Evolutionary conservation across 2,113 vertebrate species (phyloP).

Genomic region (Heloderma charlesbogerti): DNA sequence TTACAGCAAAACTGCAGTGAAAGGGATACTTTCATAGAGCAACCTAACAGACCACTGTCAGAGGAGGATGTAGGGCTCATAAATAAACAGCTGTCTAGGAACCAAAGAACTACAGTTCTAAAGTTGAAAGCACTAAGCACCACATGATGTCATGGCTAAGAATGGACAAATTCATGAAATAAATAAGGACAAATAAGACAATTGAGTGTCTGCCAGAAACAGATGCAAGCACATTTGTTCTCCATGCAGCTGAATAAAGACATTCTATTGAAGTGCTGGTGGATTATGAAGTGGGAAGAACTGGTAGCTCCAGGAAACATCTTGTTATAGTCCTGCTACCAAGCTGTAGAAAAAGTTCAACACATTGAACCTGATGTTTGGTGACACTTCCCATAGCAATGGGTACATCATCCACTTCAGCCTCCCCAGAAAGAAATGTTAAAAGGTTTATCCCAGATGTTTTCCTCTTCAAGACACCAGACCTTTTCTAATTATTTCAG

Average conservation of each 20-base stretch:
- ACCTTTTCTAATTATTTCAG: conserved; percentile 14
- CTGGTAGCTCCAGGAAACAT: neutral
- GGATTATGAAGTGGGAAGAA: neutral
- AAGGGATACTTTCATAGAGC: conserved; percentile 15
- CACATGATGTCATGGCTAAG: conserved; percentile 14
- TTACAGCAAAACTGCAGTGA: conserved; percentile 7
- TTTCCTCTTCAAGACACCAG: neutral
- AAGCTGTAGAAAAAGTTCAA: neutral
- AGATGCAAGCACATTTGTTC: conserved; percentile 9
- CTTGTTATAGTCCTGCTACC: neutral
- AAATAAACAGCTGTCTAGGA: conserved; percentile 30
- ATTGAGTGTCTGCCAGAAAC: conserved; percentile 12
- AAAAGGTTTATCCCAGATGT: neutral
- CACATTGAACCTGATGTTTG: neutral
- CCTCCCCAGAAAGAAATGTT: neutral
- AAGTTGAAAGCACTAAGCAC: neutral
- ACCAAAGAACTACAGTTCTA: conserved; percentile 21
- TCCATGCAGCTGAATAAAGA: neutral
- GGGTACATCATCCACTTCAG: neutral
- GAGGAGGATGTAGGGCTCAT: neutral
- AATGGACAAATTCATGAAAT: conserved; percentile 18
- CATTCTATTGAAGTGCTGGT: neutral
- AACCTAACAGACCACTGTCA: neutral
- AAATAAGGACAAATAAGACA: conserved; percentile 14
- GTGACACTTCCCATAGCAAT: neutral